phyloP scores from a whole-genome alignment of 2,113 vertebrate genomes.

The Cacatua alba region DNA sequence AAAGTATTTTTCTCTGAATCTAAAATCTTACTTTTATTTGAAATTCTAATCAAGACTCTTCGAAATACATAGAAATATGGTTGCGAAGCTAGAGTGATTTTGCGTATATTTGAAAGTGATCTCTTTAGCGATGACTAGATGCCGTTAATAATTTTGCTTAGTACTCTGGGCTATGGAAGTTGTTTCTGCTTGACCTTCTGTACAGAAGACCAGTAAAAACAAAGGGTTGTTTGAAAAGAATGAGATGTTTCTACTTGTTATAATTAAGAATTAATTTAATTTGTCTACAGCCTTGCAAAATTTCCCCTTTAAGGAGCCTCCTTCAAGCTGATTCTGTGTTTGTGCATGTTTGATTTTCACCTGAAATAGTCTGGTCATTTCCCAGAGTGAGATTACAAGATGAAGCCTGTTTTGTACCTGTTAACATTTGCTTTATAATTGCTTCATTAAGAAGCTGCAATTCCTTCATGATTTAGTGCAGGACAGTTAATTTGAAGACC shows the following conservation, averaged over 20 bases:
- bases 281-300: neutral
- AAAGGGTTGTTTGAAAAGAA: neutral
- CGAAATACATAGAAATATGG: neutral
- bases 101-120: neutral
- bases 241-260: neutral
- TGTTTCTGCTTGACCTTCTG: neutral
- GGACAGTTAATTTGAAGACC: neutral
- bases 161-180: neutral
- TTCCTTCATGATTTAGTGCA: neutral
- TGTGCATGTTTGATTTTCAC: neutral
- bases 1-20: neutral
- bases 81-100: neutral
- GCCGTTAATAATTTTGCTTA: neutral
- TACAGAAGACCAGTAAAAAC: neutral
- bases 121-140: neutral
- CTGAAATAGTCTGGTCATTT: neutral
- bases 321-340: neutral
- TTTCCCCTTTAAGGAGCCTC: neutral
- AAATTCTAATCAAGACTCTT: neutral
- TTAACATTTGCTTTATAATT: constrained; percentile 26
- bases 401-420: neutral
- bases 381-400: neutral
- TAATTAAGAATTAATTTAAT: constrained; percentile 14
- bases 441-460: neutral
- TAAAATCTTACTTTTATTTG: neutral